Conservation (phyloP, 1,140 invertebrate genomes). For the Drosophila pachea region DNA sequence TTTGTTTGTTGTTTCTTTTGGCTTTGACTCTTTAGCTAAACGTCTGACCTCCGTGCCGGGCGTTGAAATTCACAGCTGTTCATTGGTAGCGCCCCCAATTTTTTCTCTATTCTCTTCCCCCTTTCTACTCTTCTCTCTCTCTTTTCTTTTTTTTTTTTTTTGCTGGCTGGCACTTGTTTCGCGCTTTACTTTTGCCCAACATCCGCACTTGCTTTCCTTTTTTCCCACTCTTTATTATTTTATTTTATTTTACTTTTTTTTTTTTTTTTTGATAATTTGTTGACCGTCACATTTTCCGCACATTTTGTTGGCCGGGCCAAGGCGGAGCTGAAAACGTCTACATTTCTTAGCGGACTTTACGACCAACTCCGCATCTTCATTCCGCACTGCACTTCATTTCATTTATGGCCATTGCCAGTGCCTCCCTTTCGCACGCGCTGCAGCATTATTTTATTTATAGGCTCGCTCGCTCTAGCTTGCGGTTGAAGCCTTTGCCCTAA, state of each 20-base stretch:
- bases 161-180: conserved; percentile 36
- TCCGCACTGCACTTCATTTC: conserved; percentile 37
- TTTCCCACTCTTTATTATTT: conserved; percentile 7
- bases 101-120: not conserved
- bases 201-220: conserved; percentile 24
- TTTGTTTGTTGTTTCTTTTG: conserved; percentile 19
- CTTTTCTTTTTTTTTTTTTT: conserved; percentile 20
- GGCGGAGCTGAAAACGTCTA: conserved; percentile 37
- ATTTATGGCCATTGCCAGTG: conserved; percentile 13
- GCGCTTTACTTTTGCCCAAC: conserved; percentile 12
- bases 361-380: conserved; percentile 33
- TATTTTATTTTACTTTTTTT: conserved; percentile 15
- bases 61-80: conserved; percentile 57
- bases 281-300: conserved; percentile 69
- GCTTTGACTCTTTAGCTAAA: conserved; percentile 35
- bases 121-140: not conserved
- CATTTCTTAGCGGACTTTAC: conserved; percentile 47
- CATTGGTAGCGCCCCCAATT: conserved; percentile 22
- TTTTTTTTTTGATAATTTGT: conserved; percentile 65
- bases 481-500: conserved; percentile 17
- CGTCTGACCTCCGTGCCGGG: conserved; percentile 23
- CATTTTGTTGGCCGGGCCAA: conserved; percentile 42
- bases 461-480: conserved; percentile 27
- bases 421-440: conserved; percentile 38
- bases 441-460: conserved; percentile 68